These are phyloP conservation scores for Drosophila falleni DNA, from an alignment of 2,888 invertebrate genomes.

Conservation along the genomic window DNA sequence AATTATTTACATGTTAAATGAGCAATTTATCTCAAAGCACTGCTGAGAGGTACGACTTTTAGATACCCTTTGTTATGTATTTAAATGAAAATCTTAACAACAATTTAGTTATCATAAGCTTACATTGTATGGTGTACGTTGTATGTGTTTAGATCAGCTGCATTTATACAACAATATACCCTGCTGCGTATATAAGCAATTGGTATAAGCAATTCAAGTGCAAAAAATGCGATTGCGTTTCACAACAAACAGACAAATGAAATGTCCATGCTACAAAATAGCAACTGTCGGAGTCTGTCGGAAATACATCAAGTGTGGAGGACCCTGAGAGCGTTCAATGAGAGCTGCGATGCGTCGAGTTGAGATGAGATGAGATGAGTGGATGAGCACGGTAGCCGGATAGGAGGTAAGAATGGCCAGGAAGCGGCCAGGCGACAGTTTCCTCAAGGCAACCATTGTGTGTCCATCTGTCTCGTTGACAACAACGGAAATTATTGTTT, in stretches of 20 bases:
- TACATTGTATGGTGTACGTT: not conserved
- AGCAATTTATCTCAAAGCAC: not conserved
- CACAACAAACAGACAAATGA: constrained; percentile 52
- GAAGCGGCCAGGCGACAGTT: constrained; percentile 60
- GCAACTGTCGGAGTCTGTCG: constrained; percentile 65
- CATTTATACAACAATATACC: constrained; percentile 1
- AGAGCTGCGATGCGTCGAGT: constrained; percentile 15
- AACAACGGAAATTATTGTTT: constrained; percentile 76
- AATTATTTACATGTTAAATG: constrained; percentile 46
- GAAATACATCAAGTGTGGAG: constrained; percentile 68
- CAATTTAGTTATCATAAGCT: not conserved
- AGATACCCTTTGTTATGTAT: constrained; percentile 5
- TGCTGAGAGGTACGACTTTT: not conserved
- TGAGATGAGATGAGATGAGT: constrained; percentile 24
- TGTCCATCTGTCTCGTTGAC: constrained; percentile 48
- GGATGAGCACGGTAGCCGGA: constrained; percentile 24
- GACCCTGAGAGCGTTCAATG: constrained; percentile 59
- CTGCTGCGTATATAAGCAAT: too few species aligned
- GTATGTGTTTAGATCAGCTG: not conserved
- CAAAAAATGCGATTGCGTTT: constrained; percentile 56
- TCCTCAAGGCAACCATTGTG: constrained; percentile 55
- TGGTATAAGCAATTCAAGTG: constrained; percentile 57
- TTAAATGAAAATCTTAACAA: not conserved
- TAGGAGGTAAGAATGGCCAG: constrained; percentile 52
- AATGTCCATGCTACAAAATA: constrained; percentile 66